Percentiles rank a stretch among this genome's conserved stretches.
These are phyloP conservation scores for Zaprionus lineosus DNA, from an alignment of 2,888 invertebrate species.

Conservation along the genomic window DNA sequence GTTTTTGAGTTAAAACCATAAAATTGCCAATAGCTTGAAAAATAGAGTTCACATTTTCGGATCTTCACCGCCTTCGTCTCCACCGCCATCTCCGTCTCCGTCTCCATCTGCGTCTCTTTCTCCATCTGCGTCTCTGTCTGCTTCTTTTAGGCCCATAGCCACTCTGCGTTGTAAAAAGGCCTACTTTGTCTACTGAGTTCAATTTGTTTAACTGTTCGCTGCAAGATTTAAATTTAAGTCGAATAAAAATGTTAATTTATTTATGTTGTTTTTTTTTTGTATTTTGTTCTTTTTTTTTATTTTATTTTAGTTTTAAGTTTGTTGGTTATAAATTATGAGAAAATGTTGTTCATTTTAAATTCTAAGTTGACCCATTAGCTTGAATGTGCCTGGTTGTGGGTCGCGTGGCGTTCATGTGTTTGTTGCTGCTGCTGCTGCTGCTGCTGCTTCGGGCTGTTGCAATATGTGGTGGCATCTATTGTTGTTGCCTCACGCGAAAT, in stretches of 20 bases:
- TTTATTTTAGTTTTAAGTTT: too few species aligned
- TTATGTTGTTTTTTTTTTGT: too few species aligned
- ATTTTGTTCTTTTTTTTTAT: too few species aligned
- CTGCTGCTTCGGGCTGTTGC: slow-evolving; percentile 41
- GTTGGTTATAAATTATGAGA: slow-evolving; percentile 5
- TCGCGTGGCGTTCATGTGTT: slow-evolving; percentile 20
- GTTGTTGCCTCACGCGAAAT: slow-evolving; percentile 65
- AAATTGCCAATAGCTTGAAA: slow-evolving; percentile 37
- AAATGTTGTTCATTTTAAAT: slow-evolving; percentile 27
- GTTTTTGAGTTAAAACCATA: slow-evolving; percentile 36
- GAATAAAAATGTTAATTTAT: too few species aligned
- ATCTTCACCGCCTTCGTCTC: too few species aligned
- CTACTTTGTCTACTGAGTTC: slow-evolving; percentile 40
- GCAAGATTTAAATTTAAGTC: slow-evolving; percentile 2
- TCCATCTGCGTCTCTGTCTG: neutral
- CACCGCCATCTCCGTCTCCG: neutral
- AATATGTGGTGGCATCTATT: slow-evolving; percentile 49
- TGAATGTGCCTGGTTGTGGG: slow-evolving; percentile 31
- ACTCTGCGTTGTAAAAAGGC: slow-evolving; percentile 13
- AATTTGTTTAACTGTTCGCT: slow-evolving; percentile 46
- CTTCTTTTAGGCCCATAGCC: neutral
- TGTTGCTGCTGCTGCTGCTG: too few species aligned
- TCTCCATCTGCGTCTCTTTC: neutral
- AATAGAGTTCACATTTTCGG: slow-evolving; percentile 28
- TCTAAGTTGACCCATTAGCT: slow-evolving; percentile 21